A percentile compares a stretch with the other conserved stretches of the same genome.
Conservation (phyloP, 2,797 vertebrate genomes). For the Chrosomus eos region DNA sequence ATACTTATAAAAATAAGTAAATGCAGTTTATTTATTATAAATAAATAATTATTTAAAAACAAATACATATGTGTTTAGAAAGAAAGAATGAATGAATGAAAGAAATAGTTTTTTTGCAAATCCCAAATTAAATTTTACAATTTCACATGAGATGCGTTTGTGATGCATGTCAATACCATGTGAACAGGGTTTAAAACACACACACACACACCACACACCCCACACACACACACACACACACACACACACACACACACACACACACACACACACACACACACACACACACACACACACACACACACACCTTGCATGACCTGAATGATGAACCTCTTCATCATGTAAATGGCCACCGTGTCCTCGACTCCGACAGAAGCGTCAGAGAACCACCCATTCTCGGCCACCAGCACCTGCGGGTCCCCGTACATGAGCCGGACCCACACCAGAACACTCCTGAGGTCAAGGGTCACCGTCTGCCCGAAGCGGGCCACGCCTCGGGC, state of each 20-base stretch:
- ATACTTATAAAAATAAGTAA: no score
- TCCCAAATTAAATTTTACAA: not conserved
- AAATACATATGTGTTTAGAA: not conserved
- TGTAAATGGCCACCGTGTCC: constrained; percentile 89
- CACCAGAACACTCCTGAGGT: constrained; percentile 83
- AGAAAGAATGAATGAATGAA: no score
- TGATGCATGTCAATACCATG: not conserved
- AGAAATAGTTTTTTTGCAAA: not conserved
- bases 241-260: constrained; percentile 8
- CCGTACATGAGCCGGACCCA: constrained; percentile 93
- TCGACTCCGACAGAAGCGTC: constrained; percentile 84
- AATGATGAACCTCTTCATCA: constrained; percentile 93
- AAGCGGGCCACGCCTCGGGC: constrained; percentile 73
- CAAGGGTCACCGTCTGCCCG: constrained; percentile 82
- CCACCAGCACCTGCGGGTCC: constrained; percentile 83
- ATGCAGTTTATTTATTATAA: not conserved
- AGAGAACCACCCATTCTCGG: constrained; percentile 95
- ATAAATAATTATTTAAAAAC: not conserved
- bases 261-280: not conserved
- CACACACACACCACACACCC: constrained; percentile 77
- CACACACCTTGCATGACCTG: constrained; percentile 90
- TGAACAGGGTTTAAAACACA: not conserved
- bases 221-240: not conserved
- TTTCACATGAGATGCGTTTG: no score
- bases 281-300: not conserved